Conservation (phyloP, 2,888 invertebrate genomes). For the Fissipunctia ypsillon region DNA sequence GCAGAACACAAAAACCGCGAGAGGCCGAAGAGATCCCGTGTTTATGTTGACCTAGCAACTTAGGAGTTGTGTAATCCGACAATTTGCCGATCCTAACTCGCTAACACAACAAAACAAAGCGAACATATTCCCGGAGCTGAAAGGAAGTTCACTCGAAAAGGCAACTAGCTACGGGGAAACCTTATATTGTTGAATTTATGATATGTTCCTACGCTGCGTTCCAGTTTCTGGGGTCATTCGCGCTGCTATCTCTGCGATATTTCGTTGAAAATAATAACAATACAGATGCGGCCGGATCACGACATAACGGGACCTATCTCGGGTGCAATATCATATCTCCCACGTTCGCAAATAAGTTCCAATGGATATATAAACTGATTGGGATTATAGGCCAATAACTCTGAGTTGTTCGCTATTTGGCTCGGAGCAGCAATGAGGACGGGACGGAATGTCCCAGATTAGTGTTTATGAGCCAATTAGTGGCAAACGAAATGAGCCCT, state of each 20-base stretch:
- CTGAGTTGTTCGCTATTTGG: slow-evolving; percentile 79
- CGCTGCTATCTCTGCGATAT: slow-evolving; percentile 81
- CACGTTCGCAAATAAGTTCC: slow-evolving; percentile 69
- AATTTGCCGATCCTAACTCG: slow-evolving; percentile 88
- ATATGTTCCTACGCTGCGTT: slow-evolving; percentile 82
- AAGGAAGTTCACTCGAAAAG: slow-evolving; percentile 88
- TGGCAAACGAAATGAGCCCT: slow-evolving; percentile 81
- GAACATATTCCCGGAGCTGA: slow-evolving; percentile 86
- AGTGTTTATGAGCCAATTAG: slow-evolving; percentile 86
- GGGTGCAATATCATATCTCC: slow-evolving; percentile 70
- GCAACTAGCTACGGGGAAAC: slow-evolving; percentile 87
- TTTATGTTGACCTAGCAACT: slow-evolving; percentile 87
- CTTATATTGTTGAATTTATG: slow-evolving; percentile 89
- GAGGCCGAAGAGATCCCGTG: slow-evolving; percentile 80
- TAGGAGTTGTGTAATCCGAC: slow-evolving; percentile 88
- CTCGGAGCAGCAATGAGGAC: slow-evolving; percentile 76
- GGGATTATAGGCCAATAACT: slow-evolving; percentile 76
- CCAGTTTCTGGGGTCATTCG: slow-evolving; percentile 84
- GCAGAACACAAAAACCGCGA: slow-evolving; percentile 79
- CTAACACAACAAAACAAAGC: slow-evolving; percentile 89
- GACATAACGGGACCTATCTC: slow-evolving; percentile 71
- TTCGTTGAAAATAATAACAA: slow-evolving; percentile 83
- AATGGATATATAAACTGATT: slow-evolving; percentile 71
- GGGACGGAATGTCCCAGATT: slow-evolving; percentile 82
- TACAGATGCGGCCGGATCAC: slow-evolving; percentile 71